A percentile compares a stretch with the other conserved stretches of the same genome.
Evolutionary conservation across 2,888 invertebrate genomes (phyloP).

Genomic region (Hanleya hanleyi): DNA sequence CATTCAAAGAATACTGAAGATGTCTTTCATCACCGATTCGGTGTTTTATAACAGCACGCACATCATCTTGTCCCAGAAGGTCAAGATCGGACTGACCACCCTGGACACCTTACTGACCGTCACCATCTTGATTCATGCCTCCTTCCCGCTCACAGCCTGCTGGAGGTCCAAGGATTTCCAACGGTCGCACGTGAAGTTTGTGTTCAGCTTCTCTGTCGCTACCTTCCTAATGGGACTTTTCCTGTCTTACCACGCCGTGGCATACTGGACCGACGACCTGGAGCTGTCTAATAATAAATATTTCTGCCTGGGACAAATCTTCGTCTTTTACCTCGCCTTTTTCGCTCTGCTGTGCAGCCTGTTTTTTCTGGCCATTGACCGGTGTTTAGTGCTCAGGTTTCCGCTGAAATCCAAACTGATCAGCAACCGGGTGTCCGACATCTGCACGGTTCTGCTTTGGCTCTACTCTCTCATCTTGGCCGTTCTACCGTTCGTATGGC

Average conservation of each 20-base stretch:
- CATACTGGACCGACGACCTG: background rate
- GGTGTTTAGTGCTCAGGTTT: background rate
- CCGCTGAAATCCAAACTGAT: background rate
- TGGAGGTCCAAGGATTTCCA: background rate
- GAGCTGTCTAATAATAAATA: background rate
- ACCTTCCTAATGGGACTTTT: background rate
- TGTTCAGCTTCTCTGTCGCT: background rate
- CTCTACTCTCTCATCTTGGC: background rate
- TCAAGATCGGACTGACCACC: conserved; percentile 5
- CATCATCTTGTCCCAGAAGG: background rate
- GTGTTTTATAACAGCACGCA: background rate
- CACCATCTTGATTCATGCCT: background rate
- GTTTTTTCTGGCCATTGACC: background rate
- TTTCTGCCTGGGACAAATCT: conserved; percentile 6
- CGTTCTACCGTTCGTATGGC: background rate
- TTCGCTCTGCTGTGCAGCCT: background rate
- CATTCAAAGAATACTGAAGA: too few species aligned
- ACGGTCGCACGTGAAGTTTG: background rate
- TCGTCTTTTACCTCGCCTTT: background rate
- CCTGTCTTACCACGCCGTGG: background rate
- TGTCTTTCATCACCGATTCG: too few species aligned
- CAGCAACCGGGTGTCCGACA: background rate
- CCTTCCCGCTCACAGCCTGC: background rate
- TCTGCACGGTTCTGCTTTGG: background rate
- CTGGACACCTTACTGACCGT: background rate